Evolutionary conservation across 2,797 vertebrate genomes (phyloP), one percentile per base, ranked within the genome.

Genomic region (Natrix natrix): DNA sequence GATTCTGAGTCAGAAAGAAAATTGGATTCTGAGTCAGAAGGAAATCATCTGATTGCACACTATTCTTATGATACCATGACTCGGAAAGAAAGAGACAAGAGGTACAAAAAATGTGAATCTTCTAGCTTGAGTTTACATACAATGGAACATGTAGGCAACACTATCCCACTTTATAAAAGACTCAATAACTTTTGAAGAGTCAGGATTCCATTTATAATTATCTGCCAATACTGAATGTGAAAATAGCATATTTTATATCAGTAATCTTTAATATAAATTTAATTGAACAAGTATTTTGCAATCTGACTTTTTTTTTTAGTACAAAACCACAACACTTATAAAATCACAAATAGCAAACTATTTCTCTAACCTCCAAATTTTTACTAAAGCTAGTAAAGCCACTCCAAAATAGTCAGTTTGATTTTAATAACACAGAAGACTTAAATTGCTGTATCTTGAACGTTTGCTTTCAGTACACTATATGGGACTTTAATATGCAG

Each of bases 271-370:
- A 20, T 6, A 8, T 12, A 91, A 13, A 1, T 54, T 78, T 63
- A 24, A 1, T 32, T 24, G 20, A 63, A 57, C 66, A 0, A 0
- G 0, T 0, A 7, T 24, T 16, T 32, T 74, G 14, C 14, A 10
- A 0, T 2, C 1, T 10, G 1, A 20, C 0, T 57, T 59, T 90
- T 32, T 66, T 91, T 54, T 8, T 43, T 43, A 43, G 14, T 11
- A 91, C 11, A 1, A 88, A 22, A 37, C 12, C 59, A n/a, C 55
- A 89, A n/a, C 69, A 89, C 20, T 22, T 20, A 48, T 90, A 56
- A 86, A 24, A 66, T 55, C 10, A 63, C 14, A 87, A 90, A 43
- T 7, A 57, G 48, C 2, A 59, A 63, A 26, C 54, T 87, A 59
- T 83, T 43, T 24, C 13, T 11, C 54, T n/a, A 69, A 69, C 14